Evolutionary conservation across 2,113 vertebrate species (phyloP).

Genomic region (Prunella fulvescens): DNA sequence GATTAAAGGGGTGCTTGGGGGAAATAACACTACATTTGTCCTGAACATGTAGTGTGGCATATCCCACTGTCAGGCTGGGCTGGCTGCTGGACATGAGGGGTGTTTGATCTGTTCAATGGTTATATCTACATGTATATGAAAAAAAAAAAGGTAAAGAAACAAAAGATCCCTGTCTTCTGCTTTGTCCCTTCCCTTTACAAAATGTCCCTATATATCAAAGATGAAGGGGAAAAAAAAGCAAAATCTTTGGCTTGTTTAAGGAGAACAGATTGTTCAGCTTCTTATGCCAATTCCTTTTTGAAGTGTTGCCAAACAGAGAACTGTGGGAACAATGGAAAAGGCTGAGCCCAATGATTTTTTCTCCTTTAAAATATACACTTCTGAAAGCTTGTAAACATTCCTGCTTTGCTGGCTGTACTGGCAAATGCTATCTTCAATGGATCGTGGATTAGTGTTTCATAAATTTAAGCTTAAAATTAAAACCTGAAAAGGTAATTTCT

Average conservation of each 20-base stretch:
- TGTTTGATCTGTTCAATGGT: background rate
- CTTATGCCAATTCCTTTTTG: background rate
- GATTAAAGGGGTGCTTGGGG: background rate
- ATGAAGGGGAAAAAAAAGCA: background rate
- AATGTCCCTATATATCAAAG: background rate
- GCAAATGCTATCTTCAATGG: conserved; percentile 5
- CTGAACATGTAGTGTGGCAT: fast-evolving
- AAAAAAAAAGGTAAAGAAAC: background rate
- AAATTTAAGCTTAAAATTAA: conserved; percentile 47
- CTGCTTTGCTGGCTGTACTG: background rate
- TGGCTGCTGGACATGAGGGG: background rate
- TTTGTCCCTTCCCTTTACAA: background rate
- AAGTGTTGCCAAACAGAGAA: background rate
- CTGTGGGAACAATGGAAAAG: background rate
- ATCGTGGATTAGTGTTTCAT: background rate
- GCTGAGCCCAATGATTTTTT: background rate
- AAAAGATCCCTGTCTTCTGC: background rate
- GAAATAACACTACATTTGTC: background rate
- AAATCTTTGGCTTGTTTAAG: background rate
- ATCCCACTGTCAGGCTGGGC: background rate
- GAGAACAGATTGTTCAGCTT: background rate
- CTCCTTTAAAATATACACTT: background rate
- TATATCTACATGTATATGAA: background rate
- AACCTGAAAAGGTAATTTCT: conserved; percentile 28
- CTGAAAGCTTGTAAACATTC: background rate